Conservation (phyloP, 2,888 invertebrate genomes). For the Noctua fimbriata region DNA sequence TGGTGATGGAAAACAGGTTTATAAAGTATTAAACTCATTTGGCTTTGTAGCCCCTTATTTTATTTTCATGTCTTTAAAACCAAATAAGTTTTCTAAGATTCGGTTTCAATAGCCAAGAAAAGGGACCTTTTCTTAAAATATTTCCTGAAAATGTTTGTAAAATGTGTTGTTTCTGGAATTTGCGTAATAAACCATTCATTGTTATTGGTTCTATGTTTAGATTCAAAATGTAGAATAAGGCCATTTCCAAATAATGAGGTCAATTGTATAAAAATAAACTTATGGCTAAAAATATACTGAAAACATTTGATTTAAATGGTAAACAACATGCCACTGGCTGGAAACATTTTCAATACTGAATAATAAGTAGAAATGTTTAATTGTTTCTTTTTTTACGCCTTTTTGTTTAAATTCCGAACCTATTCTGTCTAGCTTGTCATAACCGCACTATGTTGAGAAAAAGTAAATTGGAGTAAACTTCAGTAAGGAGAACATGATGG, state of each 20-base stretch:
- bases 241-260: slow-evolving; percentile 53
- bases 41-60: not conserved
- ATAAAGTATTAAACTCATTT: not conserved
- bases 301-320: slow-evolving; percentile 23
- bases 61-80: not conserved
- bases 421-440: not conserved
- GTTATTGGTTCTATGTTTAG: slow-evolving; percentile 55
- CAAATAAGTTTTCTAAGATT: not conserved
- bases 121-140: not conserved
- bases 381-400: not conserved
- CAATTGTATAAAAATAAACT: slow-evolving; percentile 30
- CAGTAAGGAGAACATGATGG: not conserved
- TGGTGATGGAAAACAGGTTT: not conserved
- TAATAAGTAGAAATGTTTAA: not conserved
- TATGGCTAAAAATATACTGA: slow-evolving; percentile 12
- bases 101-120: not conserved
- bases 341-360: not conserved
- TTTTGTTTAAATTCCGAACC: not conserved
- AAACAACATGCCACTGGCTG: slow-evolving; percentile 32
- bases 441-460: not conserved
- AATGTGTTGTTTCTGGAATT: slow-evolving; percentile 27
- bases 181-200: slow-evolving; percentile 27
- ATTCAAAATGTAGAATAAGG: slow-evolving; percentile 57
- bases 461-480: not conserved
- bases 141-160: not conserved